Percentiles rank a stretch among this genome's conserved stretches.
Conservation (phyloP, 2,888 invertebrate genomes). For the Zonitis immaculata region DNA sequence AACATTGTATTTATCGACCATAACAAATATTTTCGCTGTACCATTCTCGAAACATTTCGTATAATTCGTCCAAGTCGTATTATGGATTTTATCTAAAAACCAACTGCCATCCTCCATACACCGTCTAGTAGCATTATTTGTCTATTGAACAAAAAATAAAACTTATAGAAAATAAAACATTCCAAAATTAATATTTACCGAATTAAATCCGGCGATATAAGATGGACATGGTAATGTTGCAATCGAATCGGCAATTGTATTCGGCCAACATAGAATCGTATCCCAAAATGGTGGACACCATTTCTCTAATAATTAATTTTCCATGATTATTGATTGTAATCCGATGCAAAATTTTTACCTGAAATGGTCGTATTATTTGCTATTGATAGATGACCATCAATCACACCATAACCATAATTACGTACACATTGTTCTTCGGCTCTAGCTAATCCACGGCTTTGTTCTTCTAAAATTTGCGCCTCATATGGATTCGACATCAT, state of each 20-base stretch:
- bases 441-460: conserved; percentile 6
- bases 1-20: conserved; percentile 25
- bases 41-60: conserved; percentile 47
- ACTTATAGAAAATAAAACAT: background rate
- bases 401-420: conserved; percentile 11
- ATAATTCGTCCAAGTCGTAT: conserved; percentile 53
- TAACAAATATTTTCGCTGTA: conserved; percentile 46
- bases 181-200: conserved; percentile 21
- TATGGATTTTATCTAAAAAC: conserved; percentile 45
- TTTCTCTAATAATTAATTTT: conserved; percentile 27
- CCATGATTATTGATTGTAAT: background rate
- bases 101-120: conserved; percentile 52
- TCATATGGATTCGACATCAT: conserved; percentile 3
- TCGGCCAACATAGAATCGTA: conserved; percentile 55
- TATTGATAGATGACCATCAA: too few species aligned
- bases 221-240: conserved; percentile 50
- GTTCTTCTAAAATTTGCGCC: conserved; percentile 2
- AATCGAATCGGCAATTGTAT: conserved; percentile 48
- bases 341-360: too few species aligned
- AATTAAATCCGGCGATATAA: conserved; percentile 51
- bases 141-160: conserved; percentile 29
- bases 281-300: conserved; percentile 56
- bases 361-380: too few species aligned
- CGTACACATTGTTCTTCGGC: conserved; percentile 11
- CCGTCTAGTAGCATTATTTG: conserved; percentile 49